Conservation (phyloP, 1,140 invertebrate genomes). For the Hirudo medicinalis region DNA sequence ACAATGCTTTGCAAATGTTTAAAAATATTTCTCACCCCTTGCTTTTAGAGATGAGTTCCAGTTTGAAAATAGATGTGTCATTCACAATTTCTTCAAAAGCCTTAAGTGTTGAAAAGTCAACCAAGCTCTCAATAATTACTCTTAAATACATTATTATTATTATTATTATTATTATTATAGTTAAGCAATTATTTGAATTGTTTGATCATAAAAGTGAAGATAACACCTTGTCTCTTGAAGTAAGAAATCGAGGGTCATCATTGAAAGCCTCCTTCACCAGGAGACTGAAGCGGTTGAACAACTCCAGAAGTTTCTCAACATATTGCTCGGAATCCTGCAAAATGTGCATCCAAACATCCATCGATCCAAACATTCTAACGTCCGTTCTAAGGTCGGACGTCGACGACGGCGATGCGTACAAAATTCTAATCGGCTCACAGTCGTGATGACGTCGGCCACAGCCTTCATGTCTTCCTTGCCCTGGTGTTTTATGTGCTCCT, state of each 20-base stretch:
- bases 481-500: constrained; percentile 79
- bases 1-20: neutral
- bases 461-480: constrained; percentile 93
- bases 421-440: constrained; percentile 38
- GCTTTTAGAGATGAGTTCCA: constrained; percentile 55
- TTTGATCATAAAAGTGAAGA: too few relatives aligned
- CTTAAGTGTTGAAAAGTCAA: constrained; percentile 27
- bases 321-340: constrained; percentile 90
- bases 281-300: constrained; percentile 81
- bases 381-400: neutral
- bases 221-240: constrained; percentile 74
- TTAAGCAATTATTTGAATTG: neutral
- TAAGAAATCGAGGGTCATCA: constrained; percentile 92
- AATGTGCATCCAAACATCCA: too few relatives aligned
- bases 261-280: constrained; percentile 87
- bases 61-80: constrained; percentile 87
- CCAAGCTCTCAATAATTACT: neutral
- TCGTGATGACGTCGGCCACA: constrained; percentile 84
- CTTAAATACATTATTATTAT: neutral
- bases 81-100: constrained; percentile 96
- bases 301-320: constrained; percentile 80
- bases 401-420: neutral
- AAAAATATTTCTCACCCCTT: constrained; percentile 42
- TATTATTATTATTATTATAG: neutral
- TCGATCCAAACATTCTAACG: too few relatives aligned